phyloP scores from a whole-genome alignment of 2,888 invertebrate genomes.

The Incurvaria masculella region DNA sequence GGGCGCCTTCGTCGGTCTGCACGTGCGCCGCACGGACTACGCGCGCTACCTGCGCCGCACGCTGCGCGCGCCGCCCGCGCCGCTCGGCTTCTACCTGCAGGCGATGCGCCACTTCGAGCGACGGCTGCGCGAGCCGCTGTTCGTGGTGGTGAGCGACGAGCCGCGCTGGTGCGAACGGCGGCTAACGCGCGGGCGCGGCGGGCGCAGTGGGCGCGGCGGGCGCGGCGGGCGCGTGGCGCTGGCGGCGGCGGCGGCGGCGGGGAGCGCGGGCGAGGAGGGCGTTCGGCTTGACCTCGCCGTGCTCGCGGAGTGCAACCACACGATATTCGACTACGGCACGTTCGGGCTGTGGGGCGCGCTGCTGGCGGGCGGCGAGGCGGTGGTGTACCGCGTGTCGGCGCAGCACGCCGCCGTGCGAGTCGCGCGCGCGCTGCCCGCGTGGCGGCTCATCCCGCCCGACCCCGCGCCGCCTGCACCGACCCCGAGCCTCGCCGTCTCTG shows the following conservation, averaged over 20 bases:
- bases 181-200: constrained; percentile 40
- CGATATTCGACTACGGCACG: constrained; percentile 50
- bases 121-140: constrained; percentile 32
- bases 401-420: constrained; percentile 20
- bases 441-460: neutral
- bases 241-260: constrained; percentile 42
- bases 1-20: constrained; percentile 48
- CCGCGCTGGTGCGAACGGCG: constrained; percentile 42
- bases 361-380: constrained; percentile 43
- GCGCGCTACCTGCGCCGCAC: constrained; percentile 52
- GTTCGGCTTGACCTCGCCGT: constrained; percentile 38
- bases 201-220: constrained; percentile 28
- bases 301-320: constrained; percentile 48
- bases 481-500: too few relatives aligned
- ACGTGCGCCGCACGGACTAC: constrained; percentile 57
- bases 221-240: constrained; percentile 20
- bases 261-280: constrained; percentile 34
- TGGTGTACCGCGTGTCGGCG: constrained; percentile 33
- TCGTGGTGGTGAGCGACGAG: constrained; percentile 47
- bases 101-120: constrained; percentile 40
- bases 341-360: constrained; percentile 51
- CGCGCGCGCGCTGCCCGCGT: constrained; percentile 24
- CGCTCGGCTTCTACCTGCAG: constrained; percentile 29
- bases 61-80: constrained; percentile 35
- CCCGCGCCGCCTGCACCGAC: too few relatives aligned